A percentile compares a stretch with the other conserved stretches of the same genome.
These are phyloP conservation scores for Petrolisthes cinctipes DNA, from an alignment of 2,888 invertebrate genomes.

Conservation along the genomic window DNA sequence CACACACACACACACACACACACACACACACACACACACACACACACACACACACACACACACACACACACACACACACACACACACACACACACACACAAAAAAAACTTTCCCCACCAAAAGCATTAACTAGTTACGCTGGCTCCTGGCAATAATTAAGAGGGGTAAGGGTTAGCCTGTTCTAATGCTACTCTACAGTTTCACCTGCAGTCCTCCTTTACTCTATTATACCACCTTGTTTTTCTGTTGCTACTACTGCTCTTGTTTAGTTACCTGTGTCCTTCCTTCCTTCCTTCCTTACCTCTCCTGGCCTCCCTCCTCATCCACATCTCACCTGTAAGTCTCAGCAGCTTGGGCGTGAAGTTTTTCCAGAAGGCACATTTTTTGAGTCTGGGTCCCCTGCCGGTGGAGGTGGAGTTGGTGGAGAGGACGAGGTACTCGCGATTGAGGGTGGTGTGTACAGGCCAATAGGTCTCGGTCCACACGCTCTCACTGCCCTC, in stretches of 20 bases:
- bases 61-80: constrained; percentile 11
- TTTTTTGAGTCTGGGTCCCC: constrained; percentile 86
- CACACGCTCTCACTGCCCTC: constrained; percentile 46
- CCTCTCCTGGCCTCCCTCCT: not conserved
- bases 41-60: not conserved
- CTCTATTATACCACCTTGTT: no score
- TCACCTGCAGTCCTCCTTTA: not conserved
- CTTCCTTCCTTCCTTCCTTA: not conserved
- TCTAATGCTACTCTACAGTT: not conserved
- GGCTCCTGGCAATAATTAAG: no score
- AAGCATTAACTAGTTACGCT: not conserved
- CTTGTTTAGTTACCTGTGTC: not conserved
- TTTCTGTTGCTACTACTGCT: not conserved
- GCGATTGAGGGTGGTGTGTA: constrained; percentile 82
- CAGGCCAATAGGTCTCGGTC: constrained; percentile 80
- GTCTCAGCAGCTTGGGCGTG: constrained; percentile 82
- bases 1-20: not conserved
- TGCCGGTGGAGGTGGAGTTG: constrained; percentile 77
- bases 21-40: not conserved
- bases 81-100: not conserved
- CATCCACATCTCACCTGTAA: constrained; percentile 53
- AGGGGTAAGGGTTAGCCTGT: not conserved
- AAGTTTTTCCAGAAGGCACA: constrained; percentile 97
- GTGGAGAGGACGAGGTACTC: constrained; percentile 84
- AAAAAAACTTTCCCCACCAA: not conserved